These are phyloP conservation scores for Suncus etruscus DNA, from an alignment of 2,113 vertebrate genomes.

Conservation along the genomic window DNA sequence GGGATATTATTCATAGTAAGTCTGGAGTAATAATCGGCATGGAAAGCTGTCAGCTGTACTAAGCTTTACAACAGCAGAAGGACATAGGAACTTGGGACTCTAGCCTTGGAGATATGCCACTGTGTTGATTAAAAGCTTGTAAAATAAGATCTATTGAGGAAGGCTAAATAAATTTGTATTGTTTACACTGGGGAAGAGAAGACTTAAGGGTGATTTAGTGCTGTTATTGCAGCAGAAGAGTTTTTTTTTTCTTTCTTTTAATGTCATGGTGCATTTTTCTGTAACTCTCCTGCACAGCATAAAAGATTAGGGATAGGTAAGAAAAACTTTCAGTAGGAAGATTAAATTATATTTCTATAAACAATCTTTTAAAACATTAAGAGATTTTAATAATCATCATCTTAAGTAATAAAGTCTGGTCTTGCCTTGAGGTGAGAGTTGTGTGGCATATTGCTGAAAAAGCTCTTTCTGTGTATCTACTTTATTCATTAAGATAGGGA, in stretches of 20 bases:
- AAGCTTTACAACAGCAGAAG: constrained; percentile 30
- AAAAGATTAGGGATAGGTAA: constrained; percentile 48
- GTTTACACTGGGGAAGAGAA: constrained; percentile 76
- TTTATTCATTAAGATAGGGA: not conserved
- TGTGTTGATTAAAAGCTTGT: constrained; percentile 71
- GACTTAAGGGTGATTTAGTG: constrained; percentile 74
- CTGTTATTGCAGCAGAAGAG: constrained; percentile 67
- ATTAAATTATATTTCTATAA: constrained; percentile 12
- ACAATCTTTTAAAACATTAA: not conserved
- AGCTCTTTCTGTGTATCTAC: not conserved
- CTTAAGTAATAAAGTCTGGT: not conserved
- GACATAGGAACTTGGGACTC: constrained; percentile 44
- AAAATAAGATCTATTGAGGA: constrained; percentile 76
- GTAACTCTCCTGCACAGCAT: constrained; percentile 33
- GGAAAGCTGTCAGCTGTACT: not conserved
- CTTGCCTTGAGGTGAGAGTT: not conserved
- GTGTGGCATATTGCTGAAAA: not conserved
- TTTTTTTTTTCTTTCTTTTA: constrained; percentile 53
- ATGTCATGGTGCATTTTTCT: constrained; percentile 51
- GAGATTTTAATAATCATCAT: constrained; percentile 32
- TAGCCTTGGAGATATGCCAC: constrained; percentile 59
- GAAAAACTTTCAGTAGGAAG: constrained; percentile 29
- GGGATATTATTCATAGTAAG: not conserved
- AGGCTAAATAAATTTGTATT: constrained; percentile 69
- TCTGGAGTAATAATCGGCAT: not conserved